These are phyloP conservation scores for Gastrophysa polygoni DNA, from an alignment of 2,888 invertebrate species.

Conservation along the genomic window DNA sequence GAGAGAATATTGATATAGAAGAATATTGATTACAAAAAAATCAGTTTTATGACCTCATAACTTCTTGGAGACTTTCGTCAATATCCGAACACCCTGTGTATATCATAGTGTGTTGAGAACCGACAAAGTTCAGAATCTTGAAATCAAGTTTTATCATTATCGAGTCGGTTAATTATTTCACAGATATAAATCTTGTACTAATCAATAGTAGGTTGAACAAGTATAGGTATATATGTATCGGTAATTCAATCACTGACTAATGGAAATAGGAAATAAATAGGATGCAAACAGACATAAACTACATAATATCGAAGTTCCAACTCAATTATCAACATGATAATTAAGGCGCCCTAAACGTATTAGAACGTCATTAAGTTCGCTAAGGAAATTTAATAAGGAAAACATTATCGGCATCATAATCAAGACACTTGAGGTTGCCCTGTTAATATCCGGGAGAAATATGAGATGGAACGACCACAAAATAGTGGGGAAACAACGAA, in stretches of 20 bases:
- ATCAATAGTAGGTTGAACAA: slow-evolving; percentile 12
- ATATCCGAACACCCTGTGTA: too few relatives aligned
- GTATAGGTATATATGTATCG: slow-evolving; percentile 20
- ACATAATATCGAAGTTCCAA: slow-evolving; percentile 50
- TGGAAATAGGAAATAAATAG: slow-evolving; percentile 43
- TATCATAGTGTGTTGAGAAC: too few relatives aligned
- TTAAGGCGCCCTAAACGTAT: slow-evolving; percentile 50
- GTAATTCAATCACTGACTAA: slow-evolving; percentile 39
- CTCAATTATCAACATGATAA: slow-evolving; percentile 52
- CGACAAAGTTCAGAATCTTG: too few relatives aligned
- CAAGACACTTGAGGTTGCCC: slow-evolving; percentile 39
- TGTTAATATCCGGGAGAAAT: slow-evolving; percentile 28
- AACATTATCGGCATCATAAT: slow-evolving; percentile 48
- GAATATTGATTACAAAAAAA: too few relatives aligned
- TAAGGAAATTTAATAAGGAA: slow-evolving; percentile 52
- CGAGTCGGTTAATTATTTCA: too few relatives aligned
- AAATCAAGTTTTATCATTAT: too few relatives aligned
- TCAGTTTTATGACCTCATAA: too few relatives aligned
- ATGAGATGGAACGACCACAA: slow-evolving; percentile 7
- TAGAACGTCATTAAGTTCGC: slow-evolving; percentile 50
- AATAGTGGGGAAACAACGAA: slow-evolving; percentile 3
- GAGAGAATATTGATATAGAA: too few relatives aligned
- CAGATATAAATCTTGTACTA: too few relatives aligned
- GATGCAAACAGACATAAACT: slow-evolving; percentile 45
- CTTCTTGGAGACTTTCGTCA: too few relatives aligned